Evolutionary conservation across 2,888 invertebrate genomes (phyloP), one percentile per base, ranked within the genome.

Genomic region (Chymomyza amoena): DNA sequence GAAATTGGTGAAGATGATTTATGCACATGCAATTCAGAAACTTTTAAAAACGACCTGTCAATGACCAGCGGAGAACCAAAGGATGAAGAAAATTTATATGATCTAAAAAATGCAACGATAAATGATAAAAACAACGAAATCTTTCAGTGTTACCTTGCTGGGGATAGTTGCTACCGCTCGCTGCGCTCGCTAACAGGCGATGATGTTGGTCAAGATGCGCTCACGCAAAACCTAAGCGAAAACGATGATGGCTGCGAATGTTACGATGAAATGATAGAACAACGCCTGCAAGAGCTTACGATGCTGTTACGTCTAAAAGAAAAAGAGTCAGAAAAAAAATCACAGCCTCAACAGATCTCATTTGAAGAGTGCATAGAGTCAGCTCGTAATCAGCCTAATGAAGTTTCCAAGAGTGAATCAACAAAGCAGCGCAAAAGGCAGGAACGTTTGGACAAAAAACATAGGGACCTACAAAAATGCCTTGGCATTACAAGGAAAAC

Each of bases 281-380:
- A 76, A 39, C 66, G 87, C 3, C 76, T 88, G 13, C 68, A 69
- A 6, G 84, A 84, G 16, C 10, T 84, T 1, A 77, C 80, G 0
- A 3, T 64, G 0, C 39, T 84, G 59, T 51, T 87, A 9, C 72
- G 78, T 13, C 18, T 52, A 9, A 84, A 83, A 6, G 67, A 59
- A 6, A 75, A 77, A 16, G 6, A 52, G 4, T 57, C 61, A 6
- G 54, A 59, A 2, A 64, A 64, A 7, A 28, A 50, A 1, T n/a
- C 61, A 1, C 10, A 45, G 6, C 10, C 59, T 4, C 57, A 52
- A 0, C 28, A 52, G 0, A 20, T 64, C 6, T 28, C 64, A 0
- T 76, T 69, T 15, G 72, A 83, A 10, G 79, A 85, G 5, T 83
- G 83, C 61, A 77, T 87, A 36, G 54, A 73, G 18, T 64, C 72